Conservation (phyloP, 1,140 invertebrate genomes). For the Steinernema khuongi region DNA sequence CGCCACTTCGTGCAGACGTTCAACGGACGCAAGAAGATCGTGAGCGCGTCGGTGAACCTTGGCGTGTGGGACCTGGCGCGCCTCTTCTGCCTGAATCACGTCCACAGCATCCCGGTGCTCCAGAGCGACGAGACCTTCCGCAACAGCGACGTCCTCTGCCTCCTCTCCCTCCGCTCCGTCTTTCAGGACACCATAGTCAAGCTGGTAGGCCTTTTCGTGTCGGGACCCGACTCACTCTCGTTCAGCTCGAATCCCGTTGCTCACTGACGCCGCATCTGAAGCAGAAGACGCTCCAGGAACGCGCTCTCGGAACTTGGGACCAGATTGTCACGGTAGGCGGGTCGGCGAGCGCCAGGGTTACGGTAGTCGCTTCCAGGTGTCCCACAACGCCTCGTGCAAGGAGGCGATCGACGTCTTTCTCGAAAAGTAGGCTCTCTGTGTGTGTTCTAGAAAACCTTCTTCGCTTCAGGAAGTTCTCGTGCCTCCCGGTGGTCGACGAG, state of each 20-base stretch:
- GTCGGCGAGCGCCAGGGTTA: background rate
- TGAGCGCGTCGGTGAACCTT: constrained; percentile 7
- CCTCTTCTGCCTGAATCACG: constrained; percentile 27
- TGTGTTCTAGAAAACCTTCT: background rate
- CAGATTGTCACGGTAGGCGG: constrained; percentile 26
- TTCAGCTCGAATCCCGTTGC: constrained; percentile 28
- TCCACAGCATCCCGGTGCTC: constrained; percentile 27
- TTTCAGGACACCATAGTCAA: constrained; percentile 27
- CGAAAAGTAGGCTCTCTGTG: constrained; percentile 1
- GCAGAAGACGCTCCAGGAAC: constrained; percentile 17
- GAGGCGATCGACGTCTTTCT: constrained; percentile 17
- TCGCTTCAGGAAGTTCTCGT: constrained; percentile 29
- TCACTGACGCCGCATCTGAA: constrained; percentile 26
- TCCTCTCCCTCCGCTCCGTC: constrained; percentile 21
- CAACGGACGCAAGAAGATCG: constrained; percentile 13
- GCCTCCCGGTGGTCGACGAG: constrained; percentile 23
- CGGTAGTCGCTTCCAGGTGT: background rate
- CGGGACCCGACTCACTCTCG: background rate
- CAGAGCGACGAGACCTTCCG: constrained; percentile 22
- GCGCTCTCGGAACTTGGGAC: constrained; percentile 25
- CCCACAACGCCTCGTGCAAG: background rate
- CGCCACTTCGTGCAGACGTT: background rate
- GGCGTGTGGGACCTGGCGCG: constrained; percentile 30
- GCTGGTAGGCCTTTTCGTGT: constrained; percentile 14
- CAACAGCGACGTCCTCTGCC: constrained; percentile 23